Evolutionary conservation across 2,888 invertebrate genomes (phyloP), one percentile per base, ranked within the genome.

Genomic region (Steinernema hermaphroditum): DNA sequence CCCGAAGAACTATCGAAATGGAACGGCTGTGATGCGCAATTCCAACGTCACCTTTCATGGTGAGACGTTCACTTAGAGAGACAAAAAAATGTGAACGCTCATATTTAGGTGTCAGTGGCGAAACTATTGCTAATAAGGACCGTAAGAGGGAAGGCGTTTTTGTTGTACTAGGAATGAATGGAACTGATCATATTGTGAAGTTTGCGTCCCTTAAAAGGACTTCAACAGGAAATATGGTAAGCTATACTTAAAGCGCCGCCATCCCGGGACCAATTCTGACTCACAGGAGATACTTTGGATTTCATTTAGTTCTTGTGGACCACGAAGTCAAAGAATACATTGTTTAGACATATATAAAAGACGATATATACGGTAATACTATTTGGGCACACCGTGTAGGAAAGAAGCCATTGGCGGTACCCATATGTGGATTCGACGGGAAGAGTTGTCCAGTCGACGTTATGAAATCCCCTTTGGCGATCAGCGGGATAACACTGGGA

Each of bases 361-460:
- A 72, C 32, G 57, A 37, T 37, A 37, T 12, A 12, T 8, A 37
- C 12, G 37, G 37, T 8, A 37, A 37, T 12, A 8, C 12, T 12
- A 70, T 77, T 44, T 76, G 76, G 76, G 46, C 69, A 16, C 37
- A 37, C 12, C 34, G 77, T 16, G 44, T 34, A n/a, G 77, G 77
- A 0, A 44, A 46, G 12, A 68, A 43, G 12, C 76, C 76, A 8
- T 69, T 72, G 2, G 24, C 77, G n/a, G 68, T 70, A 8, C 76
- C 76, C 1, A 37, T n/a, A 6, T 76, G 76, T 54, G 77, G 77
- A 4, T 76, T 76, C 37, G 71, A 71, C 29, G 76, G 76, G 2
- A 27, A 14, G 0, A 32, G 41, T 6, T 76, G 76, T 68, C 70
- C 77, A 12, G 70, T 27, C 12, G 50, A 50, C 41, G 22, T 75